phyloP scores from a whole-genome alignment of 1,140 invertebrate genomes.

The Nylanderia fulva region DNA sequence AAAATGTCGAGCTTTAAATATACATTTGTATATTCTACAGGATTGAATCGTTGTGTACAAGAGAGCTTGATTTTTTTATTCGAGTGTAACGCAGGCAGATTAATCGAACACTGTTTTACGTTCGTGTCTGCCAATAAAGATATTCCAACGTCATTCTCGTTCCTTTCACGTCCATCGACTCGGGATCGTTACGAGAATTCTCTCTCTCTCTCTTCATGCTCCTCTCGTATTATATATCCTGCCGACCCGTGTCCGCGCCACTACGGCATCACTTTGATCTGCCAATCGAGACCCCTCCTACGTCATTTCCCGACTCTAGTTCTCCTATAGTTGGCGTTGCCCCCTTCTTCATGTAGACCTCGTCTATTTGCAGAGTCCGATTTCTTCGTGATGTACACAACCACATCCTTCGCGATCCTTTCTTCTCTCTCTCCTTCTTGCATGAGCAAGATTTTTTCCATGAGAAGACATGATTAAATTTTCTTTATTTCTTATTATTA shows the following conservation, averaged over 20 bases:
- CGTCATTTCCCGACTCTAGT: conserved; percentile 45
- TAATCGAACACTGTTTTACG: conserved; percentile 45
- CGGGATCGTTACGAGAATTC: conserved; percentile 29
- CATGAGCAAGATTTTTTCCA: no score
- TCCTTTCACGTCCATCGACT: conserved; percentile 45
- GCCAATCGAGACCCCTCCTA: conserved; percentile 54
- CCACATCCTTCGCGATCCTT: conserved; percentile 42
- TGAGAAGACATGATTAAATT: no score
- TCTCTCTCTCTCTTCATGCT: conserved; percentile 11
- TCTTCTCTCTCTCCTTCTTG: not conserved
- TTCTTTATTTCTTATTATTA: no score
- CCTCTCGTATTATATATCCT: conserved; percentile 6
- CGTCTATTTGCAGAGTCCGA: conserved; percentile 60
- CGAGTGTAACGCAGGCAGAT: not conserved
- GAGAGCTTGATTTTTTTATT: conserved; percentile 1
- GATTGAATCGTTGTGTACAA: not conserved
- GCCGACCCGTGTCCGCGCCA: conserved; percentile 30
- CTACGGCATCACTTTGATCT: conserved; percentile 47
- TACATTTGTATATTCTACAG: not conserved
- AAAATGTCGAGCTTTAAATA: not conserved
- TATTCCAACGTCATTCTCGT: conserved; percentile 45
- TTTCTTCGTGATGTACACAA: conserved; percentile 58
- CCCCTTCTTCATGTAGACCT: conserved; percentile 32
- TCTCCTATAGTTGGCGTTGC: conserved; percentile 27
- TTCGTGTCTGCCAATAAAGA: conserved; percentile 40